These are phyloP conservation scores for Morus bassanus DNA, from an alignment of 2,797 vertebrate genomes.

Conservation along the genomic window DNA sequence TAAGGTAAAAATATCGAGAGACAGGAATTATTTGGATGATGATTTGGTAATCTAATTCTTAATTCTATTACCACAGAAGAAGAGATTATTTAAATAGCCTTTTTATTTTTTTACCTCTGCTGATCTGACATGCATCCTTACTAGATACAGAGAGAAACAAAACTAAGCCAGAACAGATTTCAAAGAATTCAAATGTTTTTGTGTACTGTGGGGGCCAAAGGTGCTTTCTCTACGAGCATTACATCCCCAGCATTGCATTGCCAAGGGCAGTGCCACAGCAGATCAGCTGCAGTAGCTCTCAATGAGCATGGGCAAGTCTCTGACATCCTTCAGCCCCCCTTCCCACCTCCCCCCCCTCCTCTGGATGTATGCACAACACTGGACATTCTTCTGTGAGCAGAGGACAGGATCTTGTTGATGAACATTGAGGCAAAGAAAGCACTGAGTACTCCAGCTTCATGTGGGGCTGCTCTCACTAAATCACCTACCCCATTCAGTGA, in stretches of 20 bases:
- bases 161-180: background rate
- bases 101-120: background rate
- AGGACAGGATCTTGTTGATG: background rate
- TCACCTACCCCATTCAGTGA: background rate
- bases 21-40: background rate
- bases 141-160: background rate
- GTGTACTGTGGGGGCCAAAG: too few species aligned
- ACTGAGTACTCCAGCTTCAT: fast-evolving
- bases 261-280: background rate
- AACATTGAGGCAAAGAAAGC: background rate
- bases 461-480: background rate
- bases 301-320: background rate
- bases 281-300: background rate
- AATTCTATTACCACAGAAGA: background rate
- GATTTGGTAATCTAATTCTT: background rate
- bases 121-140: background rate
- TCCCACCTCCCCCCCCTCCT: too few species aligned
- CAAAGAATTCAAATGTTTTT: background rate
- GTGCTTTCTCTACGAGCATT: background rate
- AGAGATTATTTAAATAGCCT: background rate
- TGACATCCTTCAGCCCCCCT: background rate
- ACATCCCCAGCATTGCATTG: background rate
- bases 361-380: background rate
- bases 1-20: background rate
- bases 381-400: background rate